Base-by-base conservation (phyloP, 2,888 invertebrate species). In the Apocheima hispidaria region DNA sequence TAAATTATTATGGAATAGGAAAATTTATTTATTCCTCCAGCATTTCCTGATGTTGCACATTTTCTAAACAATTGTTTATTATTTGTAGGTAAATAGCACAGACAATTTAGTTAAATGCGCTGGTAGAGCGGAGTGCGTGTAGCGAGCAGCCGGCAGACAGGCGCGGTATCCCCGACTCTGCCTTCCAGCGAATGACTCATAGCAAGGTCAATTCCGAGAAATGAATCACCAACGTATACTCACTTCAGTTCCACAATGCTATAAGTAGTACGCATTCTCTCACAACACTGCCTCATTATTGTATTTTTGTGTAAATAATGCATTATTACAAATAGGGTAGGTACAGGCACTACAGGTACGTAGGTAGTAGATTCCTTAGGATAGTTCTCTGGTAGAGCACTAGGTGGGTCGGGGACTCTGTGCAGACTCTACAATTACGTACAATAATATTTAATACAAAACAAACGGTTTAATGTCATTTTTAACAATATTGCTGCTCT, bases 181-280 rank as follows among this genome's bases (percentile, higher is more conserved):
- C 92, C 91, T 91, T 89, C 90, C 88, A 90, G 78, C 91, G 92
- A 93, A 91, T 93, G 93, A 93, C 93, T 93, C 93, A 93, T 92
- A 87, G 92, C 93, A 92, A 93, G 93, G 93, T 93, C 93, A 93
- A 93, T 93, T 93, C 93, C 91, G 92, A 93, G 92, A 92, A 92
- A 92, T 93, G 93, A 93, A 92, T 93, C 93, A 93, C 91, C 90
- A 87, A 81, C 82, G 82, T 83, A 84, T 89, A 88, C 86, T 88
- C 88, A 88, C 86, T 87, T 90, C 88, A 88, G 86, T 87, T 90
- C 90, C 77, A 90, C 84, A 92, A 91, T 83, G 90, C 77, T 83
- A 70, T 87, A 91, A 77, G 89, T 89, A 82, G 82, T 85, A 81
- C 88, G 84, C 88, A 86, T 88, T 88, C 88, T 82, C 87, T 81